Evolutionary conservation across 2,888 invertebrate genomes (phyloP).

Genomic region (Galerucella calmariensis): DNA sequence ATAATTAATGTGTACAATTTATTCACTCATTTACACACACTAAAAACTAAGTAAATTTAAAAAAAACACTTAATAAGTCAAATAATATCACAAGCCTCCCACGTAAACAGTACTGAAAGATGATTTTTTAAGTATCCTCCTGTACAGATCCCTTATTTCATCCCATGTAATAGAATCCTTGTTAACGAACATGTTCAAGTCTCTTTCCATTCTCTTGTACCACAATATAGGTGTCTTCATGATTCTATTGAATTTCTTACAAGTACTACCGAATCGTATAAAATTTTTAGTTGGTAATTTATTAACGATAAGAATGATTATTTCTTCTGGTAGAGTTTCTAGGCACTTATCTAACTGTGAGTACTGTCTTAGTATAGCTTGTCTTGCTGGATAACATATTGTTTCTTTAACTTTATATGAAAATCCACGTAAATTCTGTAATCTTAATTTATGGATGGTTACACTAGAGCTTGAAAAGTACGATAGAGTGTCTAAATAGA

Average conservation of each 20-base stretch:
- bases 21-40: no score
- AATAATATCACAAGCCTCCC: no score
- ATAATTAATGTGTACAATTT: no score
- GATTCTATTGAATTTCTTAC: conserved; percentile 51
- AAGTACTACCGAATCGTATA: conserved; percentile 50
- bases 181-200: conserved; percentile 22
- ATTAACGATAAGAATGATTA: conserved; percentile 56
- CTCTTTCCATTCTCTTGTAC: conserved; percentile 41
- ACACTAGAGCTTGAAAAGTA: conserved; percentile 54
- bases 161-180: conserved; percentile 17
- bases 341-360: conserved; percentile 53
- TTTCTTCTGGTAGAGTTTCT: conserved; percentile 62
- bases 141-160: conserved; percentile 43
- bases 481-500: conserved; percentile 56
- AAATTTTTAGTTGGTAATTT: conserved; percentile 51
- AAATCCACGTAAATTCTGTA: conserved; percentile 58
- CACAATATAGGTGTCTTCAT: conserved; percentile 46
- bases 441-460: conserved; percentile 41
- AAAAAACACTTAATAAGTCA: no score
- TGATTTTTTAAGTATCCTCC: neutral
- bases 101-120: no score
- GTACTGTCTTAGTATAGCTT: conserved; percentile 38
- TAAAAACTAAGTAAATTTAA: no score
- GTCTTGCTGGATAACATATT: conserved; percentile 58
- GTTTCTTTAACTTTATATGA: conserved; percentile 57